These are phyloP conservation scores for Porites australiensis DNA, from an alignment of 64 coral and sea anemone species.

Conservation along the genomic window DNA sequence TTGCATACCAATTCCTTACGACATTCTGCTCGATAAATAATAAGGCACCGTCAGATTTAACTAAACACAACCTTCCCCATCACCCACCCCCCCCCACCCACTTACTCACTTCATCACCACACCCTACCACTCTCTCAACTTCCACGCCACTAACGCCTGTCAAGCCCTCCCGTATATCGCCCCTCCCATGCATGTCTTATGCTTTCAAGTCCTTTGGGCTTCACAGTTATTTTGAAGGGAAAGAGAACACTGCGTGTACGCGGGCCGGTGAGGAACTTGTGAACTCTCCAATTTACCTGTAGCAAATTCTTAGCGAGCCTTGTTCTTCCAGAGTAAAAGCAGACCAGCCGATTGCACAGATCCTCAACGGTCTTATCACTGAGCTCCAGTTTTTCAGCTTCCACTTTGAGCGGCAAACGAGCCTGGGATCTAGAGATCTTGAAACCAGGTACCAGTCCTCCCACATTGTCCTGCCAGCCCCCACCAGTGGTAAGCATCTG, in stretches of 20 bases:
- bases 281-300: conserved; percentile 58
- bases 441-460: conserved; percentile 87
- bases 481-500: conserved; percentile 98
- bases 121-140: too few relatives aligned
- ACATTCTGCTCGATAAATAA: conserved; percentile 66
- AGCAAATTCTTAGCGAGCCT: conserved; percentile 96
- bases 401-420: conserved; percentile 79
- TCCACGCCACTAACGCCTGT: too few relatives aligned
- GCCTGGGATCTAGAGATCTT: conserved; percentile 86
- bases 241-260: too few relatives aligned
- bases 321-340: conserved; percentile 89
- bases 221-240: too few relatives aligned
- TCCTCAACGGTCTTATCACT: conserved; percentile 74
- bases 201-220: too few relatives aligned
- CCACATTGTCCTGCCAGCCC: conserved; percentile 98
- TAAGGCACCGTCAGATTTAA: neutral
- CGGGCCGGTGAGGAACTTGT: too few relatives aligned
- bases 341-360: conserved; percentile 66
- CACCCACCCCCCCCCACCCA: too few relatives aligned
- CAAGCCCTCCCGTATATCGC: too few relatives aligned
- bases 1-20: conserved; percentile 94
- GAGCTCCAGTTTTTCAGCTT: conserved; percentile 62
- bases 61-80: too few relatives aligned
- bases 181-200: too few relatives aligned
- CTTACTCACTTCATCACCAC: too few relatives aligned